Evolutionary conservation across 2,888 invertebrate genomes (phyloP).

Genomic region (Drosophila stalkeri): DNA sequence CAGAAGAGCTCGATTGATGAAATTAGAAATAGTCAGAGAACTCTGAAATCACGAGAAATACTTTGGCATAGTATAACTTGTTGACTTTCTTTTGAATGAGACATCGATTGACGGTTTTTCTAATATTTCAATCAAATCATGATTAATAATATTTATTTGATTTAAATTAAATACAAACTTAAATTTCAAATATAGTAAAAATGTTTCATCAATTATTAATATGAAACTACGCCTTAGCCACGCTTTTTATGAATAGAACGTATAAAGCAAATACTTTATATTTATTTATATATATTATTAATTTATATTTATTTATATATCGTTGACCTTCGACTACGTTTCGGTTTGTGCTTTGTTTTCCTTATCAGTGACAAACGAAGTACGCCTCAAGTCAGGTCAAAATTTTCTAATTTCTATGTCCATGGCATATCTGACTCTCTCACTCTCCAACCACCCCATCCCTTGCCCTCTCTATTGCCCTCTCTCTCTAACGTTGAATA

Average conservation of each 20-base stretch:
- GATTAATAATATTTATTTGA: neutral
- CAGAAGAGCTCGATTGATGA: neutral
- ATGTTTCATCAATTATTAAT: neutral
- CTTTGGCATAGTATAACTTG: neutral
- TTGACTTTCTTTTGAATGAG: neutral
- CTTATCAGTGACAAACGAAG: conserved; percentile 20
- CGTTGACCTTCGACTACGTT: conserved; percentile 29
- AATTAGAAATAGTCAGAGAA: neutral
- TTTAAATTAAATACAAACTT: neutral
- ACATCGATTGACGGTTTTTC: neutral
- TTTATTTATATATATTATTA: neutral
- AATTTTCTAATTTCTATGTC: neutral
- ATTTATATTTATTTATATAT: conserved; percentile 6
- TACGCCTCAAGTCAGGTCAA: conserved; percentile 1
- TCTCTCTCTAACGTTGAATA: conserved; percentile 2
- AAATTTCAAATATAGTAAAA: neutral
- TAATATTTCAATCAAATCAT: neutral
- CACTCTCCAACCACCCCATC: neutral
- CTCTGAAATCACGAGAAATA: neutral
- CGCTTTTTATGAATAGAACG: neutral
- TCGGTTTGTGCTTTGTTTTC: conserved; percentile 2
- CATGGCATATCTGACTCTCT: neutral
- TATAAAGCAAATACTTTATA: neutral
- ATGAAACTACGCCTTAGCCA: neutral
- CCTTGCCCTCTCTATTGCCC: neutral